Conservation (phyloP, 2,888 invertebrate genomes). For the Drosophila macrospina region DNA sequence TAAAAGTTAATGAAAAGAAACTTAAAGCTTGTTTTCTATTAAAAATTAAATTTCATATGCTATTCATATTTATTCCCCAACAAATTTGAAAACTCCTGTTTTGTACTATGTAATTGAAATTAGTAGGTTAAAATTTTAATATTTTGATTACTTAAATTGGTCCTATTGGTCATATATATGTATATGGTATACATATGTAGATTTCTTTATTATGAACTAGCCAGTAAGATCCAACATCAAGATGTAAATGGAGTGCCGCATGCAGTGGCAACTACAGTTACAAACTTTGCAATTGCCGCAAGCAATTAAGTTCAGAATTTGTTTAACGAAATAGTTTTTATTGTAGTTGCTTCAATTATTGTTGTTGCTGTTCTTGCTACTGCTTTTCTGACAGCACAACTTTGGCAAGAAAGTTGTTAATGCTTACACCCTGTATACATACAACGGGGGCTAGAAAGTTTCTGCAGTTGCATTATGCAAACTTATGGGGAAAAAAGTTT, state of each 20-base stretch:
- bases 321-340: slow-evolving; percentile 29
- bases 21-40: too few relatives aligned
- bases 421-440: slow-evolving; percentile 5
- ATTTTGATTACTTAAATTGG: too few relatives aligned
- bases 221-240: background rate
- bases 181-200: background rate
- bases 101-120: too few relatives aligned
- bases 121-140: too few relatives aligned
- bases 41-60: background rate
- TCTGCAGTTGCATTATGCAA: background rate
- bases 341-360: slow-evolving; percentile 16
- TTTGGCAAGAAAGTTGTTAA: slow-evolving; percentile 33
- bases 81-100: background rate
- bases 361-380: slow-evolving; percentile 17
- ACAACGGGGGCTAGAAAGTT: background rate
- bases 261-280: slow-evolving; percentile 4
- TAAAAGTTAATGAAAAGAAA: too few relatives aligned
- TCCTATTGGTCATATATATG: background rate
- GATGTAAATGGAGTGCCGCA: slow-evolving; percentile 22
- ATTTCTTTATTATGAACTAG: background rate
- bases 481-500: background rate
- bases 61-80: background rate
- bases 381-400: slow-evolving; percentile 14
- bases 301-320: slow-evolving; percentile 23
- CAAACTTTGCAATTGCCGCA: slow-evolving; percentile 22